Conservation (phyloP, 1,140 invertebrate species). For the Drosophila repletoides region DNA sequence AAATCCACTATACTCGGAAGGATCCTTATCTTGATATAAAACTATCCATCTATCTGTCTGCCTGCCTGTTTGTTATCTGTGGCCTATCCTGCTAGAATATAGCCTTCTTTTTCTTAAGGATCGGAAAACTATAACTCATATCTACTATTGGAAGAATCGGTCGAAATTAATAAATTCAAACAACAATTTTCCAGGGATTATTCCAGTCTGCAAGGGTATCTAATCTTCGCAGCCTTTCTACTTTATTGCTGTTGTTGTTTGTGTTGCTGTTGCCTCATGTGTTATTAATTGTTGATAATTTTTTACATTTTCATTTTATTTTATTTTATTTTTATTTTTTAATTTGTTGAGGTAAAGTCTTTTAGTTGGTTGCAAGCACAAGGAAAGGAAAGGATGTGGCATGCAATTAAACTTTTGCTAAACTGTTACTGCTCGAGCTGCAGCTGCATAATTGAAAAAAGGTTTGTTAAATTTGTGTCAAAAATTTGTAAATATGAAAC, state of each 20-base stretch:
- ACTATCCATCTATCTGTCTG: too few relatives aligned
- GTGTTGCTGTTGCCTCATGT: too few relatives aligned
- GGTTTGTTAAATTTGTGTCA: constrained; percentile 28
- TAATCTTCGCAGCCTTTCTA: constrained; percentile 4
- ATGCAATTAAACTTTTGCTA: constrained; percentile 43
- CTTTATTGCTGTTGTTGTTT: constrained; percentile 17
- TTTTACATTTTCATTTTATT: constrained; percentile 8
- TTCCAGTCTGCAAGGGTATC: too few relatives aligned
- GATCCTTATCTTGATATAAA: too few relatives aligned
- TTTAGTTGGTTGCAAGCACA: constrained; percentile 1
- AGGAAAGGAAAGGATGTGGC: background rate
- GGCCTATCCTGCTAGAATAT: too few relatives aligned
- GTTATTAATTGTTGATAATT: constrained; percentile 68
- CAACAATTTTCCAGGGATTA: too few relatives aligned
- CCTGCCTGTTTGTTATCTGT: too few relatives aligned
- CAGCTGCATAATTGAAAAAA: constrained; percentile 33
- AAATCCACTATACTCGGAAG: too few relatives aligned
- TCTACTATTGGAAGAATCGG: too few relatives aligned
- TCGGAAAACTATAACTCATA: too few relatives aligned
- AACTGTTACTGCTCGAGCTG: constrained; percentile 30
- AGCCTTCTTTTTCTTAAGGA: too few relatives aligned
- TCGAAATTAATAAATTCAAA: too few relatives aligned
- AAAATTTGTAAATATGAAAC: constrained; percentile 40
- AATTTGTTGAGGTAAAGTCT: background rate
- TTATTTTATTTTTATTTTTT: background rate